These are phyloP conservation scores for Cylindroiulus punctatus DNA, from an alignment of 2,888 invertebrate genomes.

Conservation along the genomic window DNA sequence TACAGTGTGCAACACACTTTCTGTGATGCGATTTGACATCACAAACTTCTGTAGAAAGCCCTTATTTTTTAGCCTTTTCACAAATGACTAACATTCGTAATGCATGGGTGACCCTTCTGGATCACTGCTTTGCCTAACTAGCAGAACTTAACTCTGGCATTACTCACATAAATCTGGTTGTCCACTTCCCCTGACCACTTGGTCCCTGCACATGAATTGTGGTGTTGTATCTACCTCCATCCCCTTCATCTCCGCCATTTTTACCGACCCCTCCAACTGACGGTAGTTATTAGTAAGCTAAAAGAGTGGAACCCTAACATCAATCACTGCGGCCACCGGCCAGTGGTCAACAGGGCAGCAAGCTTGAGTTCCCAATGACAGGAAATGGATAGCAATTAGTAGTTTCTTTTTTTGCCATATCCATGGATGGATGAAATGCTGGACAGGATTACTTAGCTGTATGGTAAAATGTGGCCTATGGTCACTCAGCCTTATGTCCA, in stretches of 20 bases:
- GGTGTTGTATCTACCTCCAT: neutral
- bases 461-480: neutral
- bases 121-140: too few species aligned
- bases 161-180: too few species aligned
- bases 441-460: neutral
- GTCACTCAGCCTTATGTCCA: neutral
- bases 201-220: too few species aligned
- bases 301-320: neutral
- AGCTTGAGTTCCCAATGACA: neutral
- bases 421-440: neutral
- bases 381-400: slow-evolving; percentile 18
- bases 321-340: neutral
- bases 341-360: neutral
- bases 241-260: neutral
- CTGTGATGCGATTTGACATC: too few species aligned
- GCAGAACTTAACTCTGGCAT: too few species aligned
- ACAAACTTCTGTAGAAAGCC: too few species aligned
- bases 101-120: too few species aligned
- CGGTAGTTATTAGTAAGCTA: neutral
- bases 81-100: too few species aligned
- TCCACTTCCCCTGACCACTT: too few species aligned
- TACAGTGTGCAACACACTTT: too few species aligned
- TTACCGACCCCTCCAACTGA: neutral
- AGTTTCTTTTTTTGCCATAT: neutral
- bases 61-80: too few species aligned